These are phyloP conservation scores for Oryzias celebensis DNA, from an alignment of 2,113 vertebrate species.

Conservation along the genomic window DNA sequence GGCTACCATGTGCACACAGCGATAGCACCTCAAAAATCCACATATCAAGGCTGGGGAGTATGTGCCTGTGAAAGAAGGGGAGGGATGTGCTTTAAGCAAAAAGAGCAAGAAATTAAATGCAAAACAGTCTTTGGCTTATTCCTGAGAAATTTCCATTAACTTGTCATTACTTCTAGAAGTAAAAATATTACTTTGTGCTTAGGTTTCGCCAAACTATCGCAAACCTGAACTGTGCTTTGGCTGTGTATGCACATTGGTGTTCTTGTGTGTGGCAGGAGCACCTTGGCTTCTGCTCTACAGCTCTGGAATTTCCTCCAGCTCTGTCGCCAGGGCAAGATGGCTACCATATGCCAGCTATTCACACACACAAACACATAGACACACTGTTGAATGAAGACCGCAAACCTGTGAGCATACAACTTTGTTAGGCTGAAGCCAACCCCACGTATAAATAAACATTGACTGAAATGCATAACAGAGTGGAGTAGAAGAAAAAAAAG, in stretches of 20 bases:
- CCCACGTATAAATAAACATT: conserved; percentile 52
- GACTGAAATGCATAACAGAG: conserved; percentile 40
- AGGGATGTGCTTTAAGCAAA: conserved; percentile 2
- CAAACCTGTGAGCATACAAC: conserved; percentile 33
- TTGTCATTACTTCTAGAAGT: conserved; percentile 30
- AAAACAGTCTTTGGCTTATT: conserved; percentile 20
- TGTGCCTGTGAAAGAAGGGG: conserved; percentile 1
- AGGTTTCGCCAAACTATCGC: conserved; percentile 31
- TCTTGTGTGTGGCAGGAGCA: conserved; percentile 27
- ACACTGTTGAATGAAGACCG: conserved; percentile 43
- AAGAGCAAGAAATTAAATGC: conserved; percentile 15
- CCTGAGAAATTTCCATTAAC: conserved; percentile 38
- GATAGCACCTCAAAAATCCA: conserved; percentile 51
- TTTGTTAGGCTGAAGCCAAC: conserved; percentile 50
- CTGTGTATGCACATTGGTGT: conserved; percentile 12
- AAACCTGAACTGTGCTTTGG: conserved; percentile 36
- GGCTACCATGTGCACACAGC: conserved; percentile 61
- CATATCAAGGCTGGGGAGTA: conserved; percentile 21
- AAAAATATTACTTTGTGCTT: conserved; percentile 30
- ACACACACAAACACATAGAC: conserved; percentile 40
- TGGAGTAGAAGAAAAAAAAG: conserved; percentile 26
- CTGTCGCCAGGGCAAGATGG: conserved; percentile 67
- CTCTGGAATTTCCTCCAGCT: conserved; percentile 69
- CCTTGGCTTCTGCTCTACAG: conserved; percentile 55
- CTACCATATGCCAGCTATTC: conserved; percentile 74